These are phyloP conservation scores for Penaeus japonicus DNA, from an alignment of 1,140 invertebrate species.

Conservation along the genomic window DNA sequence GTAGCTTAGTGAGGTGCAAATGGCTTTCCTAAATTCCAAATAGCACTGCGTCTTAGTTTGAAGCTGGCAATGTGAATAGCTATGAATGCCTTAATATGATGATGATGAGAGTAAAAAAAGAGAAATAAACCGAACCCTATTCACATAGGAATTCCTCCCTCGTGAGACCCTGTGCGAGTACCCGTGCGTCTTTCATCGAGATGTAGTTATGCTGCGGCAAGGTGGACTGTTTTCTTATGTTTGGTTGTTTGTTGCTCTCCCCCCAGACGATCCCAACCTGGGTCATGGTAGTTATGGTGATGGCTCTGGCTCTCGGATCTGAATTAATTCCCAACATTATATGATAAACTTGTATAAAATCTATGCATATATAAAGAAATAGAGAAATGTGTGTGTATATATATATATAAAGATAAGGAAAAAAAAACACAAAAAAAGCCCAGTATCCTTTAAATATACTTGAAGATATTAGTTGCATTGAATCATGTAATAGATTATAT, in stretches of 20 bases:
- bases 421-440: not conserved
- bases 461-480: too few species aligned
- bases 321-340: constrained; percentile 38
- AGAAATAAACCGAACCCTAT: not conserved
- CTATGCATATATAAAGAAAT: constrained; percentile 1
- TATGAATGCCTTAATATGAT: too few species aligned
- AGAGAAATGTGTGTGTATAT: not conserved
- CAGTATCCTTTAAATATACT: too few species aligned
- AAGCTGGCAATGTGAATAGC: too few species aligned
- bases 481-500: too few species aligned
- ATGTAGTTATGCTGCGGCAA: constrained; percentile 15
- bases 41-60: too few species aligned
- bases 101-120: too few species aligned
- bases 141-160: not conserved
- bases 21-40: too few species aligned
- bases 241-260: constrained; percentile 45
- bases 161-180: not conserved
- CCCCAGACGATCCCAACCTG: constrained; percentile 49
- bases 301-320: constrained; percentile 44
- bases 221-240: constrained; percentile 40
- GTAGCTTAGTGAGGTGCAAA: too few species aligned
- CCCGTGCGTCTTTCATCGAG: constrained; percentile 16
- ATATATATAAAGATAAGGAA: not conserved
- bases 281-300: constrained; percentile 50
- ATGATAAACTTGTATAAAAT: not conserved